Percentiles rank a stretch among this genome's conserved stretches.
phyloP scores from a whole-genome alignment of 2,888 invertebrate genomes.

The Phalera bucephala region DNA sequence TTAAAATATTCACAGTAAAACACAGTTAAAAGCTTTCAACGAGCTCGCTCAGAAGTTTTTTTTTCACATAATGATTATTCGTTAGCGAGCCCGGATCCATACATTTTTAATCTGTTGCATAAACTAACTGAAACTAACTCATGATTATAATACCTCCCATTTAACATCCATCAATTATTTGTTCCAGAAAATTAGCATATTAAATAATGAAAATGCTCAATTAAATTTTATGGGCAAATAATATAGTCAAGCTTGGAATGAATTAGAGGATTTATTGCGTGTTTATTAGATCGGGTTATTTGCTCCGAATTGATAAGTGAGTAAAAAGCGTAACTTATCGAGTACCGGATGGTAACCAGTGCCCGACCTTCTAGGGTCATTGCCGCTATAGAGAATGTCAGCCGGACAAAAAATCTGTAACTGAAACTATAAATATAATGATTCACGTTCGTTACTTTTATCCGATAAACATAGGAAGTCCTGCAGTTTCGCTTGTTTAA shows the following conservation, averaged over 20 bases:
- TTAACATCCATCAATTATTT: background rate
- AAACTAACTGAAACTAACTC: too few species aligned
- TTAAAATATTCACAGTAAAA: too few species aligned
- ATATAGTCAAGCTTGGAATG: slow-evolving; percentile 10
- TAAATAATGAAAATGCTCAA: background rate
- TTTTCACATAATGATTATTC: too few species aligned
- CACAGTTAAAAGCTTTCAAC: too few species aligned
- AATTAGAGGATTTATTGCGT: slow-evolving; percentile 15
- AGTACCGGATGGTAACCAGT: slow-evolving; percentile 51
- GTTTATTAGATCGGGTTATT: slow-evolving; percentile 12
- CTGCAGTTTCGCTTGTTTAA: background rate
- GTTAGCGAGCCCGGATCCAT: too few species aligned
- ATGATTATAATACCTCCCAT: too few species aligned
- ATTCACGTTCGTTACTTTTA: slow-evolving; percentile 17
- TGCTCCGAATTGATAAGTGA: slow-evolving; percentile 19
- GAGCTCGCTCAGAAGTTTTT: too few species aligned
- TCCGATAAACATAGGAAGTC: slow-evolving; percentile 1
- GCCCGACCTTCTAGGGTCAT: slow-evolving; percentile 63
- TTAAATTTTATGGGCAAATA: background rate
- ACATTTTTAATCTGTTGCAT: too few species aligned
- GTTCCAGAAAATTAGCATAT: background rate
- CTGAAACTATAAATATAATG: slow-evolving; percentile 30
- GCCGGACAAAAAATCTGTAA: slow-evolving; percentile 38
- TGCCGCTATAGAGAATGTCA: slow-evolving; percentile 64
- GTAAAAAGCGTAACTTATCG: slow-evolving; percentile 46